Percentiles rank a stretch among this genome's conserved stretches.
Evolutionary conservation across 2,888 invertebrate genomes (phyloP).

Genomic region (Pediacus dermestoides): DNA sequence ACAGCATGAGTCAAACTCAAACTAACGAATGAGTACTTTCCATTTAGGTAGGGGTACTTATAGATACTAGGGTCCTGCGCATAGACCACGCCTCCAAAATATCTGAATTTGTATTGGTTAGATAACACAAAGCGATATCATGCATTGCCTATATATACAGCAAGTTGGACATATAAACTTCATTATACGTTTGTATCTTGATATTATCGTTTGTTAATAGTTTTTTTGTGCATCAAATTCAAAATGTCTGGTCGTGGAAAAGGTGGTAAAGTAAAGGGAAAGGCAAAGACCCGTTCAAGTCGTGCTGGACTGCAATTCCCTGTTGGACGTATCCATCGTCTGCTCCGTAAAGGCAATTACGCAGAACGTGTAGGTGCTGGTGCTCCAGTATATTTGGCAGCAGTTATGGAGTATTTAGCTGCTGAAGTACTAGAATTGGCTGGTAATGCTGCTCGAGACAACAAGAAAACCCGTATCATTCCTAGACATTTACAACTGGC

Average conservation of each 20-base stretch:
- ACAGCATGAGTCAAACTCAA: too few relatives aligned
- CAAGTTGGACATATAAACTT: too few relatives aligned
- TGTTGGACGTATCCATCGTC: slow-evolving; percentile 59
- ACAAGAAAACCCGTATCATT: slow-evolving; percentile 69
- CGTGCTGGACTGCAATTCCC: slow-evolving; percentile 60
- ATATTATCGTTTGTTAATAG: too few relatives aligned
- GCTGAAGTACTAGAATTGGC: slow-evolving; percentile 68
- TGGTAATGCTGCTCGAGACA: slow-evolving; percentile 65
- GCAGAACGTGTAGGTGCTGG: slow-evolving; percentile 58
- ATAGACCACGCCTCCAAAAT: too few relatives aligned
- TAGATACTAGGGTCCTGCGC: too few relatives aligned
- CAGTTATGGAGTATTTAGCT: slow-evolving; percentile 65
- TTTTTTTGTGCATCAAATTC: too few relatives aligned
- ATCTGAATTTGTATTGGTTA: too few relatives aligned
- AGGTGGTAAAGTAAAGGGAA: slow-evolving; percentile 49
- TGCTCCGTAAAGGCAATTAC: slow-evolving; percentile 60
- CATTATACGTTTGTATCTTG: too few relatives aligned
- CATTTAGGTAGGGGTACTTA: too few relatives aligned
- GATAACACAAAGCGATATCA: too few relatives aligned
- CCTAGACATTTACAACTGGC: slow-evolving; percentile 77
- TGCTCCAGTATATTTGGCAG: slow-evolving; percentile 56
- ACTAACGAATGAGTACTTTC: too few relatives aligned
- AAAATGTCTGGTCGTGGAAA: slow-evolving; percentile 49
- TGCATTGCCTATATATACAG: too few relatives aligned
- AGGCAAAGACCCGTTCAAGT: slow-evolving; percentile 53